Evolutionary conservation across 2,113 vertebrate genomes (phyloP), one percentile per base, ranked within the genome.

Genomic region (Poeciliopsis retropinna): DNA sequence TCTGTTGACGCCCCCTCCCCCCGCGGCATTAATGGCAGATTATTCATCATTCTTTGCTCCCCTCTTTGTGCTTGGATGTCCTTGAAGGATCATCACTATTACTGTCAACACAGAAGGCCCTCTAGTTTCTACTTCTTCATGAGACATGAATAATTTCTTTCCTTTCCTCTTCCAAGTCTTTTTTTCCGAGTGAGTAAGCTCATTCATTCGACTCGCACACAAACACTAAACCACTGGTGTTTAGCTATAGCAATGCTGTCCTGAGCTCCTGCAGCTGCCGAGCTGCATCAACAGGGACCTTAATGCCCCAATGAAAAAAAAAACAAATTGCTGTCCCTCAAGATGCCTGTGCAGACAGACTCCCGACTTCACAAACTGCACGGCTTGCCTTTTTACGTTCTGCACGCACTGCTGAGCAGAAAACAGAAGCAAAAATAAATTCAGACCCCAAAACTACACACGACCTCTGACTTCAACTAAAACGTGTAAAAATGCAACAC

Each of bases 101-200:
- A 80, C 79, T 82, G 82, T 85, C 84, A 84, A 75, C 69, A 63
- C 70, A 78, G 79, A 74, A 28, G 74, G 75, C 41, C 72, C 31
- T 13, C 70, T 6, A 57, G 51, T n/a, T 34, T 72, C 62, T 62
- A 73, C 28, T 66, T 47, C 67, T 86, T 70, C 54, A 70, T 63
- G 27, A 75, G 64, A 75, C 66, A 80, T 75, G 70, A 86, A 82
- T 75, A 70, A 85, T 71, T 68, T 73, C 27, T 73, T 62, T 72
- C 32, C 61, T 64, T 6, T 60, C 44, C 68, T 68, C 68, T 15
- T 37, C 37, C 34, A 44, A 17, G 67, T 71, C 10, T 41, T 71
- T 67, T 37, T 37, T 63, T 67, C 81, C 73, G 67, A 81, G 73
- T 83, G 70, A 81, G 69, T 74, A 78, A 84, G 61, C 74, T 72